phyloP scores from a whole-genome alignment of 2,888 invertebrate species.

The Athalia circularis region DNA sequence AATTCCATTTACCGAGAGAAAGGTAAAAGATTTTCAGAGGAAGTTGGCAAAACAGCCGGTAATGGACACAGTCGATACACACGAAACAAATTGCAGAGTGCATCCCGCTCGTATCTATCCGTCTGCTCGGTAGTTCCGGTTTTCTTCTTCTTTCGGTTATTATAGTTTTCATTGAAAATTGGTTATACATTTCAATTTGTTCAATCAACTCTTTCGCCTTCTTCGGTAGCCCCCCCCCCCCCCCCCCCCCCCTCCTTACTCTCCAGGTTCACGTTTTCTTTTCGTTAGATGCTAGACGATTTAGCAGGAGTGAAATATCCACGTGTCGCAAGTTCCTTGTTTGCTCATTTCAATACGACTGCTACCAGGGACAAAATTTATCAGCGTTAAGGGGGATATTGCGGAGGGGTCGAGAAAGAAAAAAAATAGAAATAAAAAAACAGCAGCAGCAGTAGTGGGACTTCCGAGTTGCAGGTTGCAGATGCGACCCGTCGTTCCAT shows the following conservation, averaged over 20 bases:
- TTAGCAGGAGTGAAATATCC: conserved; percentile 9
- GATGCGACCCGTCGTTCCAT: conserved; percentile 42
- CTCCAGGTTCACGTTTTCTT: neutral
- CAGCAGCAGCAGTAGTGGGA: neutral
- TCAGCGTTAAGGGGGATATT: conserved; percentile 21
- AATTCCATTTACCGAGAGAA: conserved; percentile 2
- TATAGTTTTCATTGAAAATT: neutral
- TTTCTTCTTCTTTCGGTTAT: conserved; percentile 4
- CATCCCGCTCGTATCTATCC: conserved; percentile 27
- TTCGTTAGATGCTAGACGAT: neutral
- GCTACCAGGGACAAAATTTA: conserved; percentile 34
- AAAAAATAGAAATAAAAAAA: too few relatives aligned
- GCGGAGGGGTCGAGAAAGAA: neutral
- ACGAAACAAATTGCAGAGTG: conserved; percentile 19
- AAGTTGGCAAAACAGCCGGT: conserved; percentile 12
- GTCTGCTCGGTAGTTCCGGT: conserved; percentile 13
- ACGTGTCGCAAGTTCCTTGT: conserved; percentile 18
- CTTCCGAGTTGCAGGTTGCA: conserved; percentile 33
- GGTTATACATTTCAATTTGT: conserved; percentile 10
- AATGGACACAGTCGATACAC: conserved; percentile 25
- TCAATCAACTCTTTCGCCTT: conserved; percentile 1
- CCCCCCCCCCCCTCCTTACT: too few relatives aligned
- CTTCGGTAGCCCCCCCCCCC: neutral
- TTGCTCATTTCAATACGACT: conserved; percentile 29
- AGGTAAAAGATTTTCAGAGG: neutral